Evolutionary conservation across 2,888 invertebrate genomes (phyloP).

Genomic region (Eumacrocentrus americanus): DNA sequence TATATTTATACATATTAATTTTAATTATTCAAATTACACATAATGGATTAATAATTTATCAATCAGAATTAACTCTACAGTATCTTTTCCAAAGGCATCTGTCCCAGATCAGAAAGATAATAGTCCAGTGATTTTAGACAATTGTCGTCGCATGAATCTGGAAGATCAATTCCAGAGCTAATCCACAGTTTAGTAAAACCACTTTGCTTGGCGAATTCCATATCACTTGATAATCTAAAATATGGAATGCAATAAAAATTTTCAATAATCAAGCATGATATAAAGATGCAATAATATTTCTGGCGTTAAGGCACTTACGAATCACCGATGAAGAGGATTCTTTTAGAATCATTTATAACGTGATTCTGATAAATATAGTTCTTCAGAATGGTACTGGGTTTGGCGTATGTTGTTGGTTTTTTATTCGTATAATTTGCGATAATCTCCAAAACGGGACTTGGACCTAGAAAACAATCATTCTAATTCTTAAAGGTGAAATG

Average conservation of each 20-base stretch:
- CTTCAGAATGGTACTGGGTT: slow-evolving; percentile 62
- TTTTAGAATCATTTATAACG: slow-evolving; percentile 40
- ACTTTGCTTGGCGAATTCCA: slow-evolving; percentile 48
- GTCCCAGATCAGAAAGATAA: no score
- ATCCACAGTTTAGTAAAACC: slow-evolving; percentile 48
- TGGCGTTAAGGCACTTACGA: slow-evolving; percentile 45
- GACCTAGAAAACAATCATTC: slow-evolving; percentile 53
- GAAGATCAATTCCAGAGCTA: slow-evolving; percentile 41
- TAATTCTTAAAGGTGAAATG: no score
- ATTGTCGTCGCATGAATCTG: no score
- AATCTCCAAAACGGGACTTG: slow-evolving; percentile 61
- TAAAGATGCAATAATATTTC: slow-evolving; percentile 9
- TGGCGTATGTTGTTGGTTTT: slow-evolving; percentile 61
- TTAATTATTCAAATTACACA: no score
- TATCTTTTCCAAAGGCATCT: no score
- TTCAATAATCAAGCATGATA: slow-evolving; percentile 4
- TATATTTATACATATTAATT: no score
- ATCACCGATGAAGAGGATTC: slow-evolving; percentile 54
- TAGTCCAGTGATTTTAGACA: no score
- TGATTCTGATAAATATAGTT: slow-evolving; percentile 51
- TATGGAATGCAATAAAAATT: not conserved
- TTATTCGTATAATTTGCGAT: slow-evolving; percentile 60
- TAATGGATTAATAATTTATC: no score
- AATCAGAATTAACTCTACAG: no score
- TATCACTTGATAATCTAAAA: slow-evolving; percentile 48